These are phyloP conservation scores for Chaetophractus vellerosus DNA, from an alignment of 2,797 vertebrate species.

Conservation along the genomic window DNA sequence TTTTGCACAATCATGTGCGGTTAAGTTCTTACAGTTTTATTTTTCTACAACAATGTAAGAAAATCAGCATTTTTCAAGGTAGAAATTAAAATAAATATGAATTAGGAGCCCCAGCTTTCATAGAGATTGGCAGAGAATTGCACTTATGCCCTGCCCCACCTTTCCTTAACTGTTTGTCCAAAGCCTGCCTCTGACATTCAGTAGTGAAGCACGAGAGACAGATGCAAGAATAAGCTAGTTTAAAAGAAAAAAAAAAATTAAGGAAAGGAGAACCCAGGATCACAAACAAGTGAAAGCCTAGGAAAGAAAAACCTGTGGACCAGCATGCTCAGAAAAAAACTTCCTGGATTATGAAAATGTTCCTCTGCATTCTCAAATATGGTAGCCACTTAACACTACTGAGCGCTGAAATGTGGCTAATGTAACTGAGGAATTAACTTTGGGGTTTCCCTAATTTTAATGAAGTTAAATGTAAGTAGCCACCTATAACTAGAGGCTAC, in stretches of 20 bases:
- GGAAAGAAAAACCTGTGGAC: neutral
- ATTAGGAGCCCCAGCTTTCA: neutral
- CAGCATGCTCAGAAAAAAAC: neutral
- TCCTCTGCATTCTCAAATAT: neutral
- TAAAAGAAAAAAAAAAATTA: conserved; percentile 27
- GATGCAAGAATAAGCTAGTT: conserved; percentile 30
- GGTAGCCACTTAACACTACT: neutral
- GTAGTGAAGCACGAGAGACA: neutral
- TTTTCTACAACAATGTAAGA: neutral
- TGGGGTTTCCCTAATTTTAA: neutral
- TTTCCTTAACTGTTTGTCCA: conserved; percentile 7
- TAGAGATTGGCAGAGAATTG: neutral
- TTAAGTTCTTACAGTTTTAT: neutral
- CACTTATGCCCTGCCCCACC: neutral
- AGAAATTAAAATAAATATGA: conserved; percentile 16
- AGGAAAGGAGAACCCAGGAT: neutral
- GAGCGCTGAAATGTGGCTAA: neutral
- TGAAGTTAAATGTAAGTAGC: neutral
- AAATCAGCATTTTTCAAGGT: neutral
- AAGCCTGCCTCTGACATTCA: neutral
- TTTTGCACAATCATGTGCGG: neutral
- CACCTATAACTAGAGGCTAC: neutral
- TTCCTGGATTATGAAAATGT: neutral
- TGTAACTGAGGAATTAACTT: neutral
- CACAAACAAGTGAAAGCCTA: neutral